Evolutionary conservation across 2,797 vertebrate species (phyloP).

Genomic region (Pipistrellus pygmaeus): DNA sequence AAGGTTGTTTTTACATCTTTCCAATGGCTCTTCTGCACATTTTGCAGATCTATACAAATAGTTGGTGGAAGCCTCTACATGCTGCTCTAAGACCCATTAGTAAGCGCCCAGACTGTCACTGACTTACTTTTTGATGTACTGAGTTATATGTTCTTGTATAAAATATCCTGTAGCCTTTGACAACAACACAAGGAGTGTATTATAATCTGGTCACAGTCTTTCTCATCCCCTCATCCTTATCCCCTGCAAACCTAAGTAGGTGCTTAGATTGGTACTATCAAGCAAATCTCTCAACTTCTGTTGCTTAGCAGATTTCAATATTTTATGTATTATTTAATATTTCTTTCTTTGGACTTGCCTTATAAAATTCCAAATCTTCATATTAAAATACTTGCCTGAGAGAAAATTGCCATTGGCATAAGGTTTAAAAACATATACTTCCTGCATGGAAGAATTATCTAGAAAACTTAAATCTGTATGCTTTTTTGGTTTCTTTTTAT

Average conservation of each 20-base stretch:
- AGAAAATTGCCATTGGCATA: background rate
- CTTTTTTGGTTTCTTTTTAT: background rate
- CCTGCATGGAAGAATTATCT: background rate
- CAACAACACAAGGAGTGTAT: background rate
- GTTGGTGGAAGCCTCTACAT: background rate
- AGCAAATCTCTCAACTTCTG: background rate
- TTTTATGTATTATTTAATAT: background rate
- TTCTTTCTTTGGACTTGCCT: slow-evolving; percentile 25
- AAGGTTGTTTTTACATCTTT: background rate
- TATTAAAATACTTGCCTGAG: background rate
- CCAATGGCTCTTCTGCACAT: background rate
- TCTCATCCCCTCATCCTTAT: background rate
- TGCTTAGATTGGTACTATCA: background rate
- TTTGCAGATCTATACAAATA: background rate
- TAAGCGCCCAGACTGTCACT: background rate
- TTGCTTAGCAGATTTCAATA: background rate
- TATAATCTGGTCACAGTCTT: background rate
- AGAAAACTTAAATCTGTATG: background rate
- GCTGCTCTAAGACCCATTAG: background rate
- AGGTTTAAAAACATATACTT: slow-evolving; percentile 17
- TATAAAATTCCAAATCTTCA: slow-evolving; percentile 30
- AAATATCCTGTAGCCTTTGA: background rate
- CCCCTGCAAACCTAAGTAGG: background rate
- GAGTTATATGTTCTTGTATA: background rate
- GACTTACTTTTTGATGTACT: background rate